Percentiles rank a stretch among this genome's conserved stretches.
Evolutionary conservation across 2,113 vertebrate genomes (phyloP).

Genomic region (Elanus axillaris): DNA sequence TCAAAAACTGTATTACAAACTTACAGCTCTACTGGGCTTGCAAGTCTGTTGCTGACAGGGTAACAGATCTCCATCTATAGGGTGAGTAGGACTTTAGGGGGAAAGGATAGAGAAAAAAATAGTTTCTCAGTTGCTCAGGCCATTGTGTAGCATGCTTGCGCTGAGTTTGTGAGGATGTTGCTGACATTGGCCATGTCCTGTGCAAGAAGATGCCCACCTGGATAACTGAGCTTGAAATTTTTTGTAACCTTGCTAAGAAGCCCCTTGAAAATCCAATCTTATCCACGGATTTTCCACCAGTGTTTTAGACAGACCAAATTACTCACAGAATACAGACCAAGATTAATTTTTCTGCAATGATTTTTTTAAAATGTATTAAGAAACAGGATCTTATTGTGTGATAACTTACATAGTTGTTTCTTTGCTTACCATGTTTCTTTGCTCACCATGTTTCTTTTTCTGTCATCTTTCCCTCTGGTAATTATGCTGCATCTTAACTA

Average conservation of each 20-base stretch:
- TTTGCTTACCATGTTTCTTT: background rate
- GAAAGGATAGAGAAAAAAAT: background rate
- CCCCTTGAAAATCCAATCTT: background rate
- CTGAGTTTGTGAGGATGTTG: background rate
- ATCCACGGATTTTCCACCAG: background rate
- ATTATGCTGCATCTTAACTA: background rate
- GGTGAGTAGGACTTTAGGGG: background rate
- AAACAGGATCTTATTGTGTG: background rate
- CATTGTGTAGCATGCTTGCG: background rate
- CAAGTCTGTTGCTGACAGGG: background rate
- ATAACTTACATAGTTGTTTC: background rate
- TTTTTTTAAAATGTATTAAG: background rate
- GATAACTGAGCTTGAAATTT: background rate
- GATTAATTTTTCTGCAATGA: background rate
- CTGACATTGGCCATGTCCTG: rapidly evolving
- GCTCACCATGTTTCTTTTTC: background rate
- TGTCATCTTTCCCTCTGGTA: background rate
- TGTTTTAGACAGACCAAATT: background rate
- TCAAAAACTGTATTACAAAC: background rate
- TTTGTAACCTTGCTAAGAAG: background rate
- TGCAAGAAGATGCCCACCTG: background rate
- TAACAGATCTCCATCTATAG: background rate
- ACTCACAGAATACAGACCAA: background rate
- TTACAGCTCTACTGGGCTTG: background rate
- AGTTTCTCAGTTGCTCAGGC: background rate